Conservation (phyloP, 2,888 invertebrate species). For the Agrochola litura region DNA sequence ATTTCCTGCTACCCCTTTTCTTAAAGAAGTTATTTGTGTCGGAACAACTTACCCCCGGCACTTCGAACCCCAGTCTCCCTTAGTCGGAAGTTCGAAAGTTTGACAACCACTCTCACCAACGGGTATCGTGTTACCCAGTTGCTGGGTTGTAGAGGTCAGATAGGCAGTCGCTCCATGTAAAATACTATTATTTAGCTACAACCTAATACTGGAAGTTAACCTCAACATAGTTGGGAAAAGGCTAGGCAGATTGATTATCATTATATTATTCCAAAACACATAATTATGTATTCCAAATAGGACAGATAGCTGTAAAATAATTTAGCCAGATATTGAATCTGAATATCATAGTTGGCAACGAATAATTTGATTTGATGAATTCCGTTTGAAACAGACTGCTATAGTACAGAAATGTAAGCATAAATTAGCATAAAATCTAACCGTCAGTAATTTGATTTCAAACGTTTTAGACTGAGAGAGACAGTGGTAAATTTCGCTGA, state of each 20-base stretch:
- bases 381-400: constrained; percentile 44
- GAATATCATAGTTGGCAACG: constrained; percentile 38
- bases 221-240: not conserved
- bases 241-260: not conserved
- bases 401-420: constrained; percentile 35
- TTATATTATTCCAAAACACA: not conserved
- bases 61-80: no score
- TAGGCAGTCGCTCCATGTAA: not conserved
- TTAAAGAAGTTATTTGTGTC: no score
- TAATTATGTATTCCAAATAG: constrained; percentile 12
- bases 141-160: not conserved
- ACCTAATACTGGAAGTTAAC: no score
- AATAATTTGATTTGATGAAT: constrained; percentile 52
- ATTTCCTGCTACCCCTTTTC: no score
- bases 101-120: not conserved
- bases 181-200: not conserved
- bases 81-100: not conserved
- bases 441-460: constrained; percentile 38
- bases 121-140: not conserved
- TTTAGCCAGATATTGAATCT: constrained; percentile 2
- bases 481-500: constrained; percentile 1
- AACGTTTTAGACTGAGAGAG: constrained; percentile 10
- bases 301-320: constrained; percentile 18
- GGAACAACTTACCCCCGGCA: no score
- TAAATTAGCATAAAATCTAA: constrained; percentile 51